Conservation (phyloP, 1,140 invertebrate genomes). For the Tribolium castaneum region DNA sequence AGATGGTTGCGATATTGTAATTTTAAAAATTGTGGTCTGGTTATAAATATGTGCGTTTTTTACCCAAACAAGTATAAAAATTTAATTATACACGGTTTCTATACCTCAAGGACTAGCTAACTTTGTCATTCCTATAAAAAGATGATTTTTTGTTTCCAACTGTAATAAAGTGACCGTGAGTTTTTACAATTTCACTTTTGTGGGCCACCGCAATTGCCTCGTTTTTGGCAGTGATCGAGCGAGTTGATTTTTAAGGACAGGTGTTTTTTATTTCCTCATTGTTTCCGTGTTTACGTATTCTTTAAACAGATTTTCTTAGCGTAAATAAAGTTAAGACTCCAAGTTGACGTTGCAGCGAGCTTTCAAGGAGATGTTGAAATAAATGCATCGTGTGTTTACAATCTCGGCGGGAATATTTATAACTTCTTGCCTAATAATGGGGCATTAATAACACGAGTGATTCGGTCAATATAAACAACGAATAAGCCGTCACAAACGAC, state of each 20-base stretch:
- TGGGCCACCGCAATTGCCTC: not conserved
- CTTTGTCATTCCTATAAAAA: constrained; percentile 18
- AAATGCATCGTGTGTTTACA: not conserved
- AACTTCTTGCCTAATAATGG: not conserved
- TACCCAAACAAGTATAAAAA: constrained; percentile 15
- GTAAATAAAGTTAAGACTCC: not conserved
- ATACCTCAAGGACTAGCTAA: not conserved
- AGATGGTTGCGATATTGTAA: not conserved
- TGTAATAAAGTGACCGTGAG: not conserved
- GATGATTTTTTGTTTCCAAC: not conserved
- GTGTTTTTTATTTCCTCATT: not conserved
- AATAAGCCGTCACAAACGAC: not conserved
- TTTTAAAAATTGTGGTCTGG: not conserved
- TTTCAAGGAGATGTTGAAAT: not conserved
- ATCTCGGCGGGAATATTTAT: not conserved
- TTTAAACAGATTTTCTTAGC: not conserved
- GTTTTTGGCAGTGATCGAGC: not conserved
- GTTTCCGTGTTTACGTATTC: not conserved
- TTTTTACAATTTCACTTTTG: not conserved
- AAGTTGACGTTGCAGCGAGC: not conserved
- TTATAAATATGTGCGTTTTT: constrained; percentile 2
- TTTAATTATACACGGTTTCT: constrained; percentile 15
- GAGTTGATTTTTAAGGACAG: not conserved
- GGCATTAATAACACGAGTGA: not conserved
- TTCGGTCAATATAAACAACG: not conserved